Conservation (phyloP, 2,888 invertebrate genomes). For the Lypha dubia region DNA sequence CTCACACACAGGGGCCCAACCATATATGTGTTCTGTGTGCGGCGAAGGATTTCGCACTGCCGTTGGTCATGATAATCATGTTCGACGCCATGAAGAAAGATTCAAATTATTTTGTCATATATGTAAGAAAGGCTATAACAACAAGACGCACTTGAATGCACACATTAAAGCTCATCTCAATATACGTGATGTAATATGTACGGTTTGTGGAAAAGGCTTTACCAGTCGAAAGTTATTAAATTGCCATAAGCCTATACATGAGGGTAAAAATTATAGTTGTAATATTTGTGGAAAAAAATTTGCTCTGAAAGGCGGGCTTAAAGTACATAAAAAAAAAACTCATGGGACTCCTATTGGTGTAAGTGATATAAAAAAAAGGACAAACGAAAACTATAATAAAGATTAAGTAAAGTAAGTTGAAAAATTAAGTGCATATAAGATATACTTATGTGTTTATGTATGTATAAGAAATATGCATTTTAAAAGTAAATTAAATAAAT, state of each 20-base stretch:
- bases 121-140: conserved; percentile 78
- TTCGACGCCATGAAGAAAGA: conserved; percentile 75
- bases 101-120: conserved; percentile 75
- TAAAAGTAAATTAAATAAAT: neutral
- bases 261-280: conserved; percentile 73
- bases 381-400: conserved; percentile 55
- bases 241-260: conserved; percentile 75
- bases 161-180: conserved; percentile 79
- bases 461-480: neutral
- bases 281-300: conserved; percentile 73
- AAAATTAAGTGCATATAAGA: neutral
- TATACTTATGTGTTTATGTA: too few relatives aligned
- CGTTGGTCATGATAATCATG: conserved; percentile 77
- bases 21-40: conserved; percentile 76
- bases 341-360: conserved; percentile 73
- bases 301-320: conserved; percentile 73
- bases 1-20: conserved; percentile 78
- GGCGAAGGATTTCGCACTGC: conserved; percentile 78
- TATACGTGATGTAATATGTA: conserved; percentile 78
- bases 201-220: conserved; percentile 76
- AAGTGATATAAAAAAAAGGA: conserved; percentile 60
- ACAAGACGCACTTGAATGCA: conserved; percentile 78
- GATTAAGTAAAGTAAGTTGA: neutral
- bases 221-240: conserved; percentile 75
- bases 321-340: conserved; percentile 73